These are phyloP conservation scores for Steatornis caripensis DNA, from an alignment of 2,113 vertebrate genomes.

Conservation along the genomic window DNA sequence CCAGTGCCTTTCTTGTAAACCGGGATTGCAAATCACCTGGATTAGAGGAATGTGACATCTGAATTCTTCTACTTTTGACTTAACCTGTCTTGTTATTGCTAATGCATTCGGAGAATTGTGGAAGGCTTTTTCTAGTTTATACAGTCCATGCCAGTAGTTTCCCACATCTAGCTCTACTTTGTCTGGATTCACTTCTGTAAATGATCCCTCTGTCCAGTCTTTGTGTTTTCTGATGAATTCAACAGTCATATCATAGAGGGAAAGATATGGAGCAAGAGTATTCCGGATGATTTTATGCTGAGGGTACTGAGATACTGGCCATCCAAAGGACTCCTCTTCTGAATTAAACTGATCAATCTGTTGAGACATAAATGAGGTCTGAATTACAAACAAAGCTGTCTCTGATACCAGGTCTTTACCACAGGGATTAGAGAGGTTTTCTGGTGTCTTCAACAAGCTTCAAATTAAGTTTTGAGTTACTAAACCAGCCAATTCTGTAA, in stretches of 20 bases:
- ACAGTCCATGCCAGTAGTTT: slow-evolving; percentile 79
- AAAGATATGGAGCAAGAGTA: slow-evolving; percentile 78
- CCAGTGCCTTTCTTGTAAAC: slow-evolving; percentile 83
- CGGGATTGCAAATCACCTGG: slow-evolving; percentile 86
- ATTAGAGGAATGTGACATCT: slow-evolving; percentile 80
- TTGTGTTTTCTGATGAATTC: slow-evolving; percentile 77
- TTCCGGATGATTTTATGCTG: slow-evolving; percentile 80
- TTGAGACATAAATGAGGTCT: background rate
- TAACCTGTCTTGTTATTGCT: slow-evolving; percentile 71
- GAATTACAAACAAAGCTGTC: background rate
- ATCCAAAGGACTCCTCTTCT: slow-evolving; percentile 86
- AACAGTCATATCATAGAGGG: slow-evolving; percentile 76
- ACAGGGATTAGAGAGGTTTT: background rate
- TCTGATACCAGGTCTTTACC: background rate
- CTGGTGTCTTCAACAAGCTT: background rate
- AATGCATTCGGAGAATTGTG: slow-evolving; percentile 74
- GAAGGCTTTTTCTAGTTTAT: slow-evolving; percentile 83
- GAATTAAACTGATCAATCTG: slow-evolving; percentile 85
- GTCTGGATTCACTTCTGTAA: slow-evolving; percentile 80
- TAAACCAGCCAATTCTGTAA: background rate
- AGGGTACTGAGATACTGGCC: slow-evolving; percentile 81
- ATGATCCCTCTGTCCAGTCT: slow-evolving; percentile 78
- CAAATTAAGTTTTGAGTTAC: background rate
- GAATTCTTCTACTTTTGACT: slow-evolving; percentile 80
- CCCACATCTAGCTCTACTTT: slow-evolving; percentile 79